Percentiles rank a stretch among this genome's conserved stretches.
These are phyloP conservation scores for Piaya cayana DNA, from an alignment of 2,113 vertebrate species.

Conservation along the genomic window DNA sequence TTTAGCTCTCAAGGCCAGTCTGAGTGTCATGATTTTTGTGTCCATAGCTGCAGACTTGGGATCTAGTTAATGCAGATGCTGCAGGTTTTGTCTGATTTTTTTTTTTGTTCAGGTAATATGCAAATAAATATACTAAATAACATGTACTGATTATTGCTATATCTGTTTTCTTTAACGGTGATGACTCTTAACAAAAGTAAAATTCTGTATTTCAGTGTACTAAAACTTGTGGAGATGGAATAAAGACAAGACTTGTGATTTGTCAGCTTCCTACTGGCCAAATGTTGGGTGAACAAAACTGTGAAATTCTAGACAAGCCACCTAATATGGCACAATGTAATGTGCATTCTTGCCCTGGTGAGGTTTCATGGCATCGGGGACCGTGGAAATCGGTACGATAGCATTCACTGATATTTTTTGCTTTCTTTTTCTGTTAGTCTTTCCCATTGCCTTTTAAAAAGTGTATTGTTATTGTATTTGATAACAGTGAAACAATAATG, in stretches of 20 bases:
- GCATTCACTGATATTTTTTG: constrained; percentile 65
- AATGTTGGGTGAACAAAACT: constrained; percentile 87
- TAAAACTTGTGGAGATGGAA: constrained; percentile 89
- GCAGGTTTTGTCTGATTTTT: background rate
- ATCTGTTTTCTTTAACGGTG: background rate
- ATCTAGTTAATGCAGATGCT: background rate
- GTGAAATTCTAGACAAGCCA: constrained; percentile 89
- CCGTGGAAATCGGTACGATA: constrained; percentile 97
- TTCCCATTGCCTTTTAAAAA: constrained; percentile 11
- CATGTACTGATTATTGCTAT: background rate
- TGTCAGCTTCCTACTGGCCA: constrained; percentile 90
- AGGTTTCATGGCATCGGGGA: constrained; percentile 89
- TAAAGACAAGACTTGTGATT: constrained; percentile 89
- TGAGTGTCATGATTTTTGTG: background rate
- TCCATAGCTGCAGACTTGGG: background rate
- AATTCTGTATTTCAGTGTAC: constrained; percentile 84
- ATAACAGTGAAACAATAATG: constrained; percentile 44
- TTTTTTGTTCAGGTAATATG: background rate
- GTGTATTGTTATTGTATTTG: constrained; percentile 15
- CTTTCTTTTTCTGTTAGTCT: background rate
- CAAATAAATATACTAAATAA: background rate
- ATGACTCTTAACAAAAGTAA: background rate
- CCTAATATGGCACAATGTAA: constrained; percentile 86
- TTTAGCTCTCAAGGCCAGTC: background rate
- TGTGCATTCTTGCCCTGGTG: constrained; percentile 85